phyloP scores from a whole-genome alignment of 2,888 invertebrate species.

The Prosopocoilus inquinatus region DNA sequence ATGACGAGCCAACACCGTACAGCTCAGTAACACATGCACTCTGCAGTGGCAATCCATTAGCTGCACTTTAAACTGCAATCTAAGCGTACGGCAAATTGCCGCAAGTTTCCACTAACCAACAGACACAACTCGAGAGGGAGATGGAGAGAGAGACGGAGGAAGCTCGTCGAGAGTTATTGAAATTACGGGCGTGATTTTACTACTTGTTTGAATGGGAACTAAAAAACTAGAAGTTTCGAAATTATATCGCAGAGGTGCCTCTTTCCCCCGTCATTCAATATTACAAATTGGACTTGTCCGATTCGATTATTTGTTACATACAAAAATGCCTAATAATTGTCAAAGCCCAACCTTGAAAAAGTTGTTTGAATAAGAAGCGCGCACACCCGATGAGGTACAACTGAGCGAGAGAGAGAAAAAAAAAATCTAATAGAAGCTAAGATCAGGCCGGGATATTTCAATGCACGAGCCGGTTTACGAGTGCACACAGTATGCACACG shows the following conservation, averaged over 20 bases:
- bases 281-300: too few relatives aligned
- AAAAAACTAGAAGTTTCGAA: too few relatives aligned
- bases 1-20: constrained; percentile 8
- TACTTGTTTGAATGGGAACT: too few relatives aligned
- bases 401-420: too few relatives aligned
- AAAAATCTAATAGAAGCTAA: too few relatives aligned
- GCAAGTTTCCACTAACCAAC: constrained; percentile 30
- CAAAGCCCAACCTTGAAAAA: too few relatives aligned
- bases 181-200: constrained; percentile 9
- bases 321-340: too few relatives aligned
- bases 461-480: not conserved
- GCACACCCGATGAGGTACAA: too few relatives aligned
- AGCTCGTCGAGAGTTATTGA: constrained; percentile 15
- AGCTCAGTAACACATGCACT: constrained; percentile 17
- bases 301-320: too few relatives aligned
- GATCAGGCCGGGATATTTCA: not conserved
- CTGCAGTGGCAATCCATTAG: constrained; percentile 36
- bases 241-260: too few relatives aligned
- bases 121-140: not conserved
- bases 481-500: not conserved
- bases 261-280: too few relatives aligned
- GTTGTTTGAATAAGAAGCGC: too few relatives aligned
- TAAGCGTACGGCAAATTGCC: constrained; percentile 35
- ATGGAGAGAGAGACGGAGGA: not conserved
- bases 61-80: constrained; percentile 37